A percentile compares a stretch with the other conserved stretches of the same genome.
phyloP scores from a whole-genome alignment of 2,113 vertebrate genomes.

The Felis chaus region DNA sequence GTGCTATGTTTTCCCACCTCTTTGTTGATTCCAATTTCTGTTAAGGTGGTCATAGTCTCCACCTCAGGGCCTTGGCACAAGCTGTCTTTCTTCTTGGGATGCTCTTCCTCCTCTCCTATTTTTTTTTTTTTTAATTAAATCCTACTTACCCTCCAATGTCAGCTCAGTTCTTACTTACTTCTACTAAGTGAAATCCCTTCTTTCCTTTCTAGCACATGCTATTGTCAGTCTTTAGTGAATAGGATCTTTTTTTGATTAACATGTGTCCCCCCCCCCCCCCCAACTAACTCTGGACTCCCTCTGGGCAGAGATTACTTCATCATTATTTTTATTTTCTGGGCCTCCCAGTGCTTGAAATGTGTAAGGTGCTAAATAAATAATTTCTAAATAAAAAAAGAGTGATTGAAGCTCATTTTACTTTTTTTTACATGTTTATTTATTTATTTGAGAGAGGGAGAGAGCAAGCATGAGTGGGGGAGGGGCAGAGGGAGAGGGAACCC shows the following conservation, averaged over 20 bases:
- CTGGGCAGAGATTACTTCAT: neutral
- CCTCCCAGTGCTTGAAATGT: neutral
- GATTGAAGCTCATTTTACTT: slow-evolving; percentile 2
- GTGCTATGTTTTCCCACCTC: neutral
- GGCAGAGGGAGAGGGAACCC: too few relatives aligned
- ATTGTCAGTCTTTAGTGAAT: neutral
- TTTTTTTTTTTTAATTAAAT: neutral
- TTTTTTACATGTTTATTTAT: too few relatives aligned
- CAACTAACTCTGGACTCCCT: neutral
- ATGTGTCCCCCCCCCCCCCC: neutral
- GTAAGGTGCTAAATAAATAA: neutral
- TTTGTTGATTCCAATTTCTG: neutral
- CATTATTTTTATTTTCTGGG: neutral
- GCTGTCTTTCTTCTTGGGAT: neutral
- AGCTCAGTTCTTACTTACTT: neutral
- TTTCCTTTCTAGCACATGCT: neutral
- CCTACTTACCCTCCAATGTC: neutral
- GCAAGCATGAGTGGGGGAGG: too few relatives aligned
- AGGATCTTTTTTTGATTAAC: neutral
- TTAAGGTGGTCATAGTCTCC: neutral
- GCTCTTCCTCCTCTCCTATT: neutral
- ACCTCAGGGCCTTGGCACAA: neutral
- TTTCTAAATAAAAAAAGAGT: neutral
- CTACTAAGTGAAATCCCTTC: neutral
- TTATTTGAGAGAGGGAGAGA: too few relatives aligned